Base-by-base conservation (phyloP, 2,888 invertebrate species). In the Neocrepidodera transversa region DNA sequence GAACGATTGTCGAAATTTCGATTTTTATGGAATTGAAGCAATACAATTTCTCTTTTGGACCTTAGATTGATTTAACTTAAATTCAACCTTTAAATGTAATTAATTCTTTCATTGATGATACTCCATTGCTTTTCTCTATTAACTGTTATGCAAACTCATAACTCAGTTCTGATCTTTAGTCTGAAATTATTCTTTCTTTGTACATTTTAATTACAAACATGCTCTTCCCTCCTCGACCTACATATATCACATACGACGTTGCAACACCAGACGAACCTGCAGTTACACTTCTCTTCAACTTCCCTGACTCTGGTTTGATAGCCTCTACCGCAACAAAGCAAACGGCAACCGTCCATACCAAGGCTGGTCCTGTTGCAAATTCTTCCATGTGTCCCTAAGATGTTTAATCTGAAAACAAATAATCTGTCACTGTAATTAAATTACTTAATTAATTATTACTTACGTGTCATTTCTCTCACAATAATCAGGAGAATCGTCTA, bases 241-340 rank as follows among this genome's bases (percentile, higher is more conserved):
- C 94, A 95, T 63, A 87, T 84, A 74, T 93, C 90, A 81, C 95
- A 95, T 71, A 89, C 87, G 1, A 95, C 94, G 66, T 88, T 85
- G 80, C 95, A 95, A 81, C 95, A 95, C 94, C 94, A 95, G 60
- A 92, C 91, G 77, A 95, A 95, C 68, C 89, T 87, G 78, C 95
- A 95, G 74, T 90, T 87, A 80, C 95, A 95, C 78, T 94, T 93
- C 76, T 93, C 92, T 72, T 89, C 89, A 60, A 92, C 90, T 71
- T 92, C 90, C 30, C 88, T 83, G 1, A 93, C 88, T 55, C 91
- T 81, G 3, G 93, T 94, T 76, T 92, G 92, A 80, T 92, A 92
- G 8, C 95, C 94, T 57, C 95, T 84, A 0, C 93, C 94, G 77
- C 95, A 95, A 81, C 95, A 95, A 50, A 95, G 85, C 36, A 95